Evolutionary conservation across 1,140 invertebrate genomes (phyloP).

Genomic region (Trichonephila inaurata): DNA sequence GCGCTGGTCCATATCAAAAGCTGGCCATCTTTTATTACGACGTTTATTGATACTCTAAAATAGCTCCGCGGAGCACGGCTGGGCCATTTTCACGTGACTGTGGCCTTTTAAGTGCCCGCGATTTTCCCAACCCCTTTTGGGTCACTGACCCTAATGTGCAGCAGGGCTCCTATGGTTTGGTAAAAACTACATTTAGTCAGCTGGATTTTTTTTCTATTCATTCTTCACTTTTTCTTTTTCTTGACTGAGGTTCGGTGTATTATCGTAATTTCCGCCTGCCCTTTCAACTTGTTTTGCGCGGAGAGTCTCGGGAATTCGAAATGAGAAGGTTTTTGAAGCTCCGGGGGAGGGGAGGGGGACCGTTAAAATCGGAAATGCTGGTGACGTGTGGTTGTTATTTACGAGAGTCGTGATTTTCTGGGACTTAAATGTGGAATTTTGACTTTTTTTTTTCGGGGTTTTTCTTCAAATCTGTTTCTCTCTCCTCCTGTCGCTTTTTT

Average conservation of each 20-base stretch:
- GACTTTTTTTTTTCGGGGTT: background rate
- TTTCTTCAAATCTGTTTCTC: background rate
- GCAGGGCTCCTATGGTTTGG: constrained; percentile 54
- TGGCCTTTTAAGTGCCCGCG: constrained; percentile 32
- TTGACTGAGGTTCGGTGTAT: constrained; percentile 26
- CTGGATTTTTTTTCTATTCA: constrained; percentile 1
- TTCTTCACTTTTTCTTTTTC: background rate
- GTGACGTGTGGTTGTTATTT: constrained; percentile 26
- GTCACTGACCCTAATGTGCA: constrained; percentile 64
- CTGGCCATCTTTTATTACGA: constrained; percentile 53
- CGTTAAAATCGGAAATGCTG: constrained; percentile 16
- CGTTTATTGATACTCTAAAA: constrained; percentile 48
- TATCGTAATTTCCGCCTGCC: constrained; percentile 69
- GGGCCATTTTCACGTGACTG: constrained; percentile 60
- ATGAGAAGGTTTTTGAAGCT: background rate
- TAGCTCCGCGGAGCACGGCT: background rate
- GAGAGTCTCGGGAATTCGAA: constrained; percentile 40
- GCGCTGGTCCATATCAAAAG: constrained; percentile 28
- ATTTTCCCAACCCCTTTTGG: constrained; percentile 36
- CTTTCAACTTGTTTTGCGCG: constrained; percentile 59
- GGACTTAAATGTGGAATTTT: constrained; percentile 5
- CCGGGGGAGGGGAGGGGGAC: background rate
- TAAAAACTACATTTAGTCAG: constrained; percentile 54
- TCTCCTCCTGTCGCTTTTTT: background rate
- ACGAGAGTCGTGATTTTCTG: constrained; percentile 35